A percentile compares a stretch with the other conserved stretches of the same genome.
Conservation (phyloP, 2,797 vertebrate species). For the Malacoctenus gilli region DNA sequence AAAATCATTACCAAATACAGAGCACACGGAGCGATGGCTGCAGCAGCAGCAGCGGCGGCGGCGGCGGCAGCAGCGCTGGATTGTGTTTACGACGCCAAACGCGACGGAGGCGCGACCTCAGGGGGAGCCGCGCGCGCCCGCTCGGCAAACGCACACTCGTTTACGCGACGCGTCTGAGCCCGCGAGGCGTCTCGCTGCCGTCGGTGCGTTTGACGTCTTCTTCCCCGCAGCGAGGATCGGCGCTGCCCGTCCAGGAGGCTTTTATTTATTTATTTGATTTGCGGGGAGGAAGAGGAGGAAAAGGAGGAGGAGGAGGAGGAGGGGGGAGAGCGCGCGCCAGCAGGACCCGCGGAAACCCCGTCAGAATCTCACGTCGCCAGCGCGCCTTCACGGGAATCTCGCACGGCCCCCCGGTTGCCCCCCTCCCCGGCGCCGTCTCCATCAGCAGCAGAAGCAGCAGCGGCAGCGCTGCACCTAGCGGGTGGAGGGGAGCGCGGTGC, state of each 20-base stretch:
- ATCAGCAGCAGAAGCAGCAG: too few relatives aligned
- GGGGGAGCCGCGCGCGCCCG: slow-evolving; percentile 52
- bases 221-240: not conserved
- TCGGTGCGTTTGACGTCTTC: slow-evolving; percentile 10
- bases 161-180: slow-evolving; percentile 23
- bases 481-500: not conserved
- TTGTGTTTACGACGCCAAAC: slow-evolving; percentile 65
- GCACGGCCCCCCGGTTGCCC: not conserved
- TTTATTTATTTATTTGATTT: too few relatives aligned
- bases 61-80: slow-evolving; percentile 25
- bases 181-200: slow-evolving; percentile 11
- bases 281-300: too few relatives aligned
- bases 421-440: slow-evolving; percentile 8
- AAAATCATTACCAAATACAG: slow-evolving; percentile 52
- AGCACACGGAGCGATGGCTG: slow-evolving; percentile 73
- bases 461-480: too few relatives aligned
- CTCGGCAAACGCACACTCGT: slow-evolving; percentile 31
- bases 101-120: slow-evolving; percentile 47
- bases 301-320: too few relatives aligned
- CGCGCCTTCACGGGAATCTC: too few relatives aligned
- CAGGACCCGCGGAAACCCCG: too few relatives aligned
- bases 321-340: too few relatives aligned
- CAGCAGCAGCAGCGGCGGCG: slow-evolving; percentile 22
- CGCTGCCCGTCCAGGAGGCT: not conserved
- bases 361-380: too few relatives aligned